Base-by-base conservation (phyloP, 1,140 invertebrate species). In the Bradynema listronoti region DNA sequence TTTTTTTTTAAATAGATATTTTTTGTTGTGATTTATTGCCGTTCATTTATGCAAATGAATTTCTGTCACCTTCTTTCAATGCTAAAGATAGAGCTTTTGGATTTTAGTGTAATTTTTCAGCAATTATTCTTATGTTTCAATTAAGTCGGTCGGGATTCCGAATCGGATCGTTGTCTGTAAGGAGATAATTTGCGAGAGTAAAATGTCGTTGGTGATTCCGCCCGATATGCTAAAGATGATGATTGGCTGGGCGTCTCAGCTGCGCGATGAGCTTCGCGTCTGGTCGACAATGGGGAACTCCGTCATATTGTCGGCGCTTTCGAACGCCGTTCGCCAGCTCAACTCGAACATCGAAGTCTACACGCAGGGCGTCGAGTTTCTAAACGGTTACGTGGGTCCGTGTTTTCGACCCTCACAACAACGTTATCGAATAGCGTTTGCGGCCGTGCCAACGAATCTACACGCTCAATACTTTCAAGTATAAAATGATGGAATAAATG, bases 311-410 rank as follows among this genome's bases (percentile, higher is more conserved):
- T 42, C 30, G 30, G 32, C 42, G 47, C 33, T 51, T 3, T 30
- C 53, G 41, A 68, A 30, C 27, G 59, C 47, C 19, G 42, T 70
- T 16, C 64, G 72, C 19, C 71, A 74, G 36, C 53, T 71, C 34
- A 73, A 73, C 42, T 70, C 68, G 0, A 66, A 73, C 27, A 66
- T 69, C 58, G 69, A 70, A 30, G 55, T 63, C 14, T 72, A 72
- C 45, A 47, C 47, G 2, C 71, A 72, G 46, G 56, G 61, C 16
- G 55, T 49, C 41, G 69, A 72, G 58, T 72, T 71, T 47, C 51
- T 72, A 5, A 68, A 67, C 14, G 27, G 49, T 30, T 72, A 72
- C 58, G 19, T 52, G 22, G 72, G 69, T 1, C 67, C 71, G 25
- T 71, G 41, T 2, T 72, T 71, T 50, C 42, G 68, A 16, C 65